These are phyloP conservation scores for Drosophila sproati DNA, from an alignment of 1,140 invertebrate species.

Conservation along the genomic window DNA sequence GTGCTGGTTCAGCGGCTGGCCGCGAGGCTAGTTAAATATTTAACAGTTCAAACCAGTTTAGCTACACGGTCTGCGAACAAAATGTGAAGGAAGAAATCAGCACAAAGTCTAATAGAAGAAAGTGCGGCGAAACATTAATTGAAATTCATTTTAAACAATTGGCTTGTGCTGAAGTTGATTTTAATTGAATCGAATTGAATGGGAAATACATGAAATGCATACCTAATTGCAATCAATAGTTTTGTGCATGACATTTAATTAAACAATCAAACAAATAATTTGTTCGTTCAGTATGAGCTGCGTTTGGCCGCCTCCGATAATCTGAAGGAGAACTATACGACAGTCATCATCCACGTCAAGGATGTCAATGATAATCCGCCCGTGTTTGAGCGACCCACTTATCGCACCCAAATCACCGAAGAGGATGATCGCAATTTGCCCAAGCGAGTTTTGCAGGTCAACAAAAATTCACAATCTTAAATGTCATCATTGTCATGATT, in stretches of 20 bases:
- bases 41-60: constrained; percentile 70
- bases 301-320: constrained; percentile 97
- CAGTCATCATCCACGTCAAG: constrained; percentile 97
- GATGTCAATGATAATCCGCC: constrained; percentile 95
- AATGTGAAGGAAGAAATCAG: constrained; percentile 9
- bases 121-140: constrained; percentile 68
- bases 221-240: constrained; percentile 28
- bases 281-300: constrained; percentile 92
- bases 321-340: constrained; percentile 97
- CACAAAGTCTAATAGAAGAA: constrained; percentile 23
- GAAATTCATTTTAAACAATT: constrained; percentile 79
- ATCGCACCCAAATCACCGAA: constrained; percentile 97
- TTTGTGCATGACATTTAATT: constrained; percentile 33
- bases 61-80: constrained; percentile 52
- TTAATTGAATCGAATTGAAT: constrained; percentile 49
- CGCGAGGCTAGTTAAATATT: constrained; percentile 79
- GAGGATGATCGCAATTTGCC: constrained; percentile 97
- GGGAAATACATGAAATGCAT: constrained; percentile 7
- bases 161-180: constrained; percentile 31
- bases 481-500: constrained; percentile 23
- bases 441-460: constrained; percentile 96
- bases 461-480: constrained; percentile 16
- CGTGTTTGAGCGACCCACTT: constrained; percentile 96
- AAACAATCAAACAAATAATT: constrained; percentile 11
- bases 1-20: constrained; percentile 27